Evolutionary conservation across 2,888 invertebrate species (phyloP).

Genomic region (Epiblema foenella): DNA sequence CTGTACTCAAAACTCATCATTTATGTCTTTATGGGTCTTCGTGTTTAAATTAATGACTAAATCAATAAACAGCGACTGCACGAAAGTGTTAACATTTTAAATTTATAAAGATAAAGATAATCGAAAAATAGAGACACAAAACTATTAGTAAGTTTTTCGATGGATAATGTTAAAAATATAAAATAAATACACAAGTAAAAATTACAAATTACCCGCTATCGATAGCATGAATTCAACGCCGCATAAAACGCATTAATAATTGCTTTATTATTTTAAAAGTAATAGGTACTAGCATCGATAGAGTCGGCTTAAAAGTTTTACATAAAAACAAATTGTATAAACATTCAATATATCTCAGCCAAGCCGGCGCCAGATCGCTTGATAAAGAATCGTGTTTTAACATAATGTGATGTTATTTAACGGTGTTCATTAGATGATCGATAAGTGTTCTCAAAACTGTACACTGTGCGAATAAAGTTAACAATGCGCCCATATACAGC

Average conservation of each 20-base stretch:
- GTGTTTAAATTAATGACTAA: conserved; percentile 12
- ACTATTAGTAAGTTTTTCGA: conserved; percentile 29
- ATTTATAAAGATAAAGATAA: conserved; percentile 41
- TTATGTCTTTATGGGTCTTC: conserved; percentile 16
- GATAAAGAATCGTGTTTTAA: conserved; percentile 62
- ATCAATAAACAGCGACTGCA: conserved; percentile 13
- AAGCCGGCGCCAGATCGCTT: conserved; percentile 56
- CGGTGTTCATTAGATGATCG: conserved; percentile 58
- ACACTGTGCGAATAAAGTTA: conserved; percentile 46
- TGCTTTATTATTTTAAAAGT: conserved; percentile 30
- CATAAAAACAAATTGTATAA: conserved; percentile 52
- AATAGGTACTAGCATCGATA: conserved; percentile 32
- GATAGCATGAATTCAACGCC: conserved; percentile 43
- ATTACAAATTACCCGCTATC: conserved; percentile 37
- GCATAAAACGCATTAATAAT: conserved; percentile 39
- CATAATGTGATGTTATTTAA: conserved; percentile 62
- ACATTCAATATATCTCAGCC: conserved; percentile 55
- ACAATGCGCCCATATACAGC: conserved; percentile 17
- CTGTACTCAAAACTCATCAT: background rate
- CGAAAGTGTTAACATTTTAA: conserved; percentile 39
- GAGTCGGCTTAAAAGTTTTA: conserved; percentile 33
- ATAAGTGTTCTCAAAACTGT: conserved; percentile 50
- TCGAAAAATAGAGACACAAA: conserved; percentile 20
- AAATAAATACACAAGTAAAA: conserved; percentile 27
- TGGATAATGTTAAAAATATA: conserved; percentile 32